Evolutionary conservation across 2,888 invertebrate genomes (phyloP), one percentile per base, ranked within the genome.

Genomic region (Choreutis nemorana): DNA sequence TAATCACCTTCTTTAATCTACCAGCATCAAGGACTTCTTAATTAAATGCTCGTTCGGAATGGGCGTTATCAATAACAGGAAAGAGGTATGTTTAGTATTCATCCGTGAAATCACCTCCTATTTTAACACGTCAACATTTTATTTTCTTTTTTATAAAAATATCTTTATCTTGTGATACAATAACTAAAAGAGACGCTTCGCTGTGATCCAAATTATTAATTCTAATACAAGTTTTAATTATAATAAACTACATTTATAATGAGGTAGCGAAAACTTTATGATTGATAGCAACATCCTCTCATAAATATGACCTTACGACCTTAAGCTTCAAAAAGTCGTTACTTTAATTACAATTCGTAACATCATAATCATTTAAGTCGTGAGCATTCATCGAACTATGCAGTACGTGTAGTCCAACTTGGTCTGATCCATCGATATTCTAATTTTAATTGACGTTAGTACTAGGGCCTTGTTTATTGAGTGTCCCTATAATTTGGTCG

Each of bases 361-460:
- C 77, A 73, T 68, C 71, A 61, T 75, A 72, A 77, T 77, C 65
- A 60, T 68, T 51, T 41, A 44, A 58, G 62, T 65, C 70, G 65
- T 72, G 67, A 73, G 61, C 59, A 62, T 64, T 70, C 66, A 64
- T 58, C 60, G 63, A 65, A 61, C 58, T 62, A 59, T 56, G 47
- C 60, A 59, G 55, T 55, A 53, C 42, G 43, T 40, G 31, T 37
- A 34, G 40, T 38, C 71, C 61, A 64, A 37, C 45, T 36, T 53
- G 53, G 42, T 35, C 29, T 38, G 64, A 50, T 41, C 48, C 44
- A 35, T 35, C 23, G 23, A 24, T 26, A 20, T 34, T 35, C 29
- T 33, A 29, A 18, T 18, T 6, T 18, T 24, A 28, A 31, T 14
- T 34, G 30, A 40, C 39, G 34, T 35, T 33, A 37, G 37, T 41